phyloP scores from a whole-genome alignment of 1,140 invertebrate species.

The Lucilia sericata region DNA sequence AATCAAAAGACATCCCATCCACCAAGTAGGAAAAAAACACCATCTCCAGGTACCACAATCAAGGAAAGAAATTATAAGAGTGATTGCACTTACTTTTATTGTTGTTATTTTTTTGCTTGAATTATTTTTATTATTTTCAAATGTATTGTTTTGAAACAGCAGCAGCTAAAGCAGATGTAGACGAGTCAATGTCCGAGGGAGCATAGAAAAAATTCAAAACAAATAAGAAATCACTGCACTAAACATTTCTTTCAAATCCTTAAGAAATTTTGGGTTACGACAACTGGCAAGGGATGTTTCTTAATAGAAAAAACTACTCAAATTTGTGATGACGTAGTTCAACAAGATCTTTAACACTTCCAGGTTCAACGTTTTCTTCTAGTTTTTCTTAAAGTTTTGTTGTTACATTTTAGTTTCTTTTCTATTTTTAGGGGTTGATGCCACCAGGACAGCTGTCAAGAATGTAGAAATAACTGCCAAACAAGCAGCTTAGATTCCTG shows the following conservation, averaged over 20 bases:
- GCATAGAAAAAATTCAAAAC: no score
- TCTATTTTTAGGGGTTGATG: slow-evolving; percentile 31
- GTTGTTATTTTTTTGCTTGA: slow-evolving; percentile 13
- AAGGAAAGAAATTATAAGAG: not conserved
- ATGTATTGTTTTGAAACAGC: not conserved
- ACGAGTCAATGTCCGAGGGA: slow-evolving; percentile 39
- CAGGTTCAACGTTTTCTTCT: not conserved
- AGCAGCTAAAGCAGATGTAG: slow-evolving; percentile 6
- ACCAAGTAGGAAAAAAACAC: not conserved
- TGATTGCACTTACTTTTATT: not conserved
- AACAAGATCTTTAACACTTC: slow-evolving; percentile 39
- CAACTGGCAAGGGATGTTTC: not conserved
- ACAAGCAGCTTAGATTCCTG: not conserved
- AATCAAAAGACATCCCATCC: slow-evolving; percentile 30
- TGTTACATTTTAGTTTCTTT: not conserved
- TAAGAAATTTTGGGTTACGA: not conserved
- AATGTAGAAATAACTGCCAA: not conserved
- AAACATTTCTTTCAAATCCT: not conserved
- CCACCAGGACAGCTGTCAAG: slow-evolving; percentile 40
- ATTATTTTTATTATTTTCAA: slow-evolving; percentile 11
- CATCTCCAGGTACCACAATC: slow-evolving; percentile 25
- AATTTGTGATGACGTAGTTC: slow-evolving; percentile 33
- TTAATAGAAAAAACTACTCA: slow-evolving; percentile 3
- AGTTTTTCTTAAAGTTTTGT: no score
- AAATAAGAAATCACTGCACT: slow-evolving; percentile 26